Base-by-base conservation (phyloP, 2,113 vertebrate genomes). In the Hippocampus guttulatus region DNA sequence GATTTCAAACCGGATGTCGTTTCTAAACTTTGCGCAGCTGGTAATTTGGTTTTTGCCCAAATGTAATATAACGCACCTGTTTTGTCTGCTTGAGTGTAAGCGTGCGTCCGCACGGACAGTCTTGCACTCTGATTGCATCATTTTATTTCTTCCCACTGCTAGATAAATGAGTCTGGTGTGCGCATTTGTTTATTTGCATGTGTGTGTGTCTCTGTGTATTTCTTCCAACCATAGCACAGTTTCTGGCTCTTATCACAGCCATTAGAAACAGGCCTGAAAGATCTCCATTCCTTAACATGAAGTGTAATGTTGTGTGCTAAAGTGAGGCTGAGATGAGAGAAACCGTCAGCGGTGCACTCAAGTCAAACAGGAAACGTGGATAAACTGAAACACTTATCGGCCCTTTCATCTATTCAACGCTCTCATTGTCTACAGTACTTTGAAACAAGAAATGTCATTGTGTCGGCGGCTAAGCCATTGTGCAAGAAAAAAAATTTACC, bases 191-290 rank as follows among this genome's bases (percentile, higher is more conserved):
- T 71, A 63, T 68, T 23, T 64, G 23, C 49, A 63, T 60, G 33
- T 70, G 61, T 58, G 8, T 20, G 25, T 11, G 30, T 67, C 8
- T 40, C 9, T 27, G 54, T 67, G 45, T 64, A 38, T 58, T 61
- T 72, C 43, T 52, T 38, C 71, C 64, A 70, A 83, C 77, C 67
- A 58, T 64, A 80, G 51, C 69, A 16, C 65, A 47, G 77, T 77
- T 61, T 81, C 75, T 86, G 81, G 23, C 47, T 75, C 72, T 78
- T 87, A 88, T 88, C 88, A 69, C 76, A 3, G 25, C 68, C 71
- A 72, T 82, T 84, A 85, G 82, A 85, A 87, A 84, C 79, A 86
- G 63, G 75, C 81, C 71, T 85, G 55, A 80, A 83, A 87, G 81
- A 49, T 58, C 67, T 57, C 74, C 55, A 81, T 82, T 84, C 76